A percentile compares a stretch with the other conserved stretches of the same genome.
Evolutionary conservation across 2,888 invertebrate species (phyloP).

Genomic region (Drosophila greeni): DNA sequence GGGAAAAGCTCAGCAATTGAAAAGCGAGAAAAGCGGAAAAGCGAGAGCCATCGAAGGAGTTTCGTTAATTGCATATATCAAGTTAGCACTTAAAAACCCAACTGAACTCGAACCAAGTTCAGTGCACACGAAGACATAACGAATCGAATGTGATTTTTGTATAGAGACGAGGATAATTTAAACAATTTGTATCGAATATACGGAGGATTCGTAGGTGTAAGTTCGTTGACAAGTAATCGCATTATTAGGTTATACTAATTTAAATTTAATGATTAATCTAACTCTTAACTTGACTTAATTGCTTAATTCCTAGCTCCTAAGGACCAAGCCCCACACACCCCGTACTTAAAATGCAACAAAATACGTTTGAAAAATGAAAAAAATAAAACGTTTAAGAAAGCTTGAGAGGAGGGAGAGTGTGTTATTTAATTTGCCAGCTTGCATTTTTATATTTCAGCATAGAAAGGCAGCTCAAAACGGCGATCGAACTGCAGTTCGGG

Average conservation of each 20-base stretch:
- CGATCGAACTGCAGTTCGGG: neutral
- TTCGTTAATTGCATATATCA: slow-evolving; percentile 42
- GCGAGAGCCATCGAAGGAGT: slow-evolving; percentile 29
- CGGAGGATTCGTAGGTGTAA: slow-evolving; percentile 23
- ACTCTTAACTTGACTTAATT: slow-evolving; percentile 22
- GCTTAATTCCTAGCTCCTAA: slow-evolving; percentile 39
- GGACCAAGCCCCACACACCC: slow-evolving; percentile 14
- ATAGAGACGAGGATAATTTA: slow-evolving; percentile 53
- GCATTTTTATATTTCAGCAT: neutral
- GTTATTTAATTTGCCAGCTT: neutral
- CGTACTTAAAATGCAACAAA: slow-evolving; percentile 22
- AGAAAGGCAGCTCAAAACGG: neutral
- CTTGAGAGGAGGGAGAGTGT: slow-evolving; percentile 3
- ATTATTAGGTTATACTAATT: slow-evolving; percentile 26
- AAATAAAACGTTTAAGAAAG: slow-evolving; percentile 30
- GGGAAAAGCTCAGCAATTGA: slow-evolving; percentile 32
- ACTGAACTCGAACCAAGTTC: slow-evolving; percentile 39
- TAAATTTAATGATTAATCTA: neutral
- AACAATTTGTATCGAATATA: slow-evolving; percentile 34
- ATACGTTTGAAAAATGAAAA: slow-evolving; percentile 35
- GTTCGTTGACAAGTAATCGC: slow-evolving; percentile 30
- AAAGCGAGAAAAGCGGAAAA: slow-evolving; percentile 5
- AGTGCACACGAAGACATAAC: slow-evolving; percentile 30
- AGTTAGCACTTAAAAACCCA: slow-evolving; percentile 38
- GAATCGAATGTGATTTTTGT: slow-evolving; percentile 65